These are phyloP conservation scores for Oreochromis aureus DNA, from an alignment of 2,113 vertebrate species.

Conservation along the genomic window DNA sequence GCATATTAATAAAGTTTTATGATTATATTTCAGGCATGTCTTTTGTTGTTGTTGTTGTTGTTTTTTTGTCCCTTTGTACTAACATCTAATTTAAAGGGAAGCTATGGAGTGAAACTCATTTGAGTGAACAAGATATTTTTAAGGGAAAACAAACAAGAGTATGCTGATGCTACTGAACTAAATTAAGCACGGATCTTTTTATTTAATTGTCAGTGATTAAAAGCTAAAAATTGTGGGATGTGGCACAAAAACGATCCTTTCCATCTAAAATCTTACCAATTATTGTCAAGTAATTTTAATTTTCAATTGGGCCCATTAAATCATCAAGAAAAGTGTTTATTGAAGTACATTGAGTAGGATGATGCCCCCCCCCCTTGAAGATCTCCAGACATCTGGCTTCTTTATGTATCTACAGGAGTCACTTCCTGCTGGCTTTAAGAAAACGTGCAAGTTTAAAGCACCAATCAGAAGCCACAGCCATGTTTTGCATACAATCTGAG, in stretches of 20 bases:
- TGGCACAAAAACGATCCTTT: not conserved
- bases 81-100: not conserved
- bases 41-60: not conserved
- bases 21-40: not conserved
- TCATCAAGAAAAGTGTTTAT: not conserved
- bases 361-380: not conserved
- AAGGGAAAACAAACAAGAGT: not conserved
- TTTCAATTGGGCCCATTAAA: not conserved
- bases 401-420: not conserved
- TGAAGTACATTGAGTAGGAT: not conserved
- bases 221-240: not conserved
- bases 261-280: not conserved
- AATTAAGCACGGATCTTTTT: not conserved
- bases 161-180: not conserved
- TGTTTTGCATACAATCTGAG: not conserved
- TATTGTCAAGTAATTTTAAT: not conserved
- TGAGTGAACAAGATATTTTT: not conserved
- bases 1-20: conserved; percentile 50
- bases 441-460: not conserved
- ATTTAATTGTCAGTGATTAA: not conserved
- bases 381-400: not conserved
- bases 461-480: not conserved
- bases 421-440: not conserved
- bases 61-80: not conserved
- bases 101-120: not conserved